Evolutionary conservation across 2,797 vertebrate genomes (phyloP).

Genomic region (Propithecus deckenii): DNA sequence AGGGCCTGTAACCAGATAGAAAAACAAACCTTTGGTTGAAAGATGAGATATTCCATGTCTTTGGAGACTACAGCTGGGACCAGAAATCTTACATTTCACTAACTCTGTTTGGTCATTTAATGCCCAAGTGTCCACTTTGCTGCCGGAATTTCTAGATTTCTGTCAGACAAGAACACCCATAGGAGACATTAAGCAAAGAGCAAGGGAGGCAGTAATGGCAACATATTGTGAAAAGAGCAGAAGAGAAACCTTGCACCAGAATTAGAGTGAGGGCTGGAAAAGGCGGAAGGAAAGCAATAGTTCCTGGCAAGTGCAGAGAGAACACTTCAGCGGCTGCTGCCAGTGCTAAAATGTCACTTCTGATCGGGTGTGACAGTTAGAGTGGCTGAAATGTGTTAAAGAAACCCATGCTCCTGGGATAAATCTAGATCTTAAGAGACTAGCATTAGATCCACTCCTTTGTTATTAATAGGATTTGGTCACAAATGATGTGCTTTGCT

Average conservation of each 20-base stretch:
- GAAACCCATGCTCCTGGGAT: neutral
- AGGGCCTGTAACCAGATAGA: slow-evolving; percentile 62
- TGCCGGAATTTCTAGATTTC: slow-evolving; percentile 72
- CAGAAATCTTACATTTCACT: slow-evolving; percentile 73
- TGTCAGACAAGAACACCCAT: slow-evolving; percentile 65
- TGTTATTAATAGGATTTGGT: neutral
- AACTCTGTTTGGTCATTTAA: slow-evolving; percentile 72
- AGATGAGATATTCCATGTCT: slow-evolving; percentile 69
- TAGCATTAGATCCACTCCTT: neutral
- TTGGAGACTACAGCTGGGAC: slow-evolving; percentile 64
- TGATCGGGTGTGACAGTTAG: neutral
- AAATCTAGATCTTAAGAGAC: slow-evolving; percentile 3
- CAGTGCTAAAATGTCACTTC: neutral
- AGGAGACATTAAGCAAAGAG: slow-evolving; percentile 75
- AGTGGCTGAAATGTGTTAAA: neutral
- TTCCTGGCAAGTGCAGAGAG: neutral
- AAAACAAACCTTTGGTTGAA: slow-evolving; percentile 77
- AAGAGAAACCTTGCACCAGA: slow-evolving; percentile 14
- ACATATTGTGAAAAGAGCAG: slow-evolving; percentile 20
- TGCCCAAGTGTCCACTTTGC: slow-evolving; percentile 73
- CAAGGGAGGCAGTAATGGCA: slow-evolving; percentile 44
- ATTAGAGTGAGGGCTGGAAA: slow-evolving; percentile 43
- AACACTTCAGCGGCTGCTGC: slow-evolving; percentile 33
- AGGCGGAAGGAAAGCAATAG: slow-evolving; percentile 44
- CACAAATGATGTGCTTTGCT: neutral